Percentiles rank a stretch among this genome's conserved stretches.
Conservation (phyloP, 2,113 vertebrate genomes). For the Marmota monax region DNA sequence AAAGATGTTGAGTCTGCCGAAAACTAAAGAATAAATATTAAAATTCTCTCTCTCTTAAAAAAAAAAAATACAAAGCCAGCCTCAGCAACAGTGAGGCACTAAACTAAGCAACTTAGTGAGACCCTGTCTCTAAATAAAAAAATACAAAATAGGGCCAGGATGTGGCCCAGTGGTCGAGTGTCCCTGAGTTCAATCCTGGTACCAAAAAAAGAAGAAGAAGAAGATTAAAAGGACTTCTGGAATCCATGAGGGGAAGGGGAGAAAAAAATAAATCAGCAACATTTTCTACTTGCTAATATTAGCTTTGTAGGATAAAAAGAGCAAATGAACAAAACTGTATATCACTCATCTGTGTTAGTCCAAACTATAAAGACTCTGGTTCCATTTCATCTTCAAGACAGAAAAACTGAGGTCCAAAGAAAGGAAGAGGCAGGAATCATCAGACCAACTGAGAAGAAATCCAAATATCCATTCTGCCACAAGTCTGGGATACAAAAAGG, state of each 20-base stretch:
- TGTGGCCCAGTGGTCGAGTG: too few relatives aligned
- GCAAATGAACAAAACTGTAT: conserved; percentile 1
- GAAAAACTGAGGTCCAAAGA: conserved; percentile 3
- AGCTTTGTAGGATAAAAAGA: conserved; percentile 37
- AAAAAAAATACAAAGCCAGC: too few relatives aligned
- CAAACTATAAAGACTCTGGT: not conserved
- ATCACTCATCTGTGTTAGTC: conserved; percentile 12
- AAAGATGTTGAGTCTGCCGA: too few relatives aligned
- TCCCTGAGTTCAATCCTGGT: too few relatives aligned
- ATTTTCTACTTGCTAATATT: conserved; percentile 48
- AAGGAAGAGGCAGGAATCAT: conserved; percentile 30
- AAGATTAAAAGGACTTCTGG: not conserved
- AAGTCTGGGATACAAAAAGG: not conserved
- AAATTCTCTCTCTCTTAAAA: too few relatives aligned
- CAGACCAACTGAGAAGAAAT: conserved; percentile 25
- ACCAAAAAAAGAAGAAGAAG: not conserved
- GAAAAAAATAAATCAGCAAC: conserved; percentile 39
- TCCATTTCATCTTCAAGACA: conserved; percentile 45
- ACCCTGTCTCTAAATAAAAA: too few relatives aligned
- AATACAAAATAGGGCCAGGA: too few relatives aligned
- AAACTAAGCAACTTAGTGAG: too few relatives aligned
- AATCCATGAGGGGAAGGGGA: conserved; percentile 31
- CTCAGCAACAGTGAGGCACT: too few relatives aligned
- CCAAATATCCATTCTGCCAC: conserved; percentile 8
- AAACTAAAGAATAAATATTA: too few relatives aligned